A percentile compares a stretch with the other conserved stretches of the same genome.
Evolutionary conservation across 2,888 invertebrate genomes (phyloP).

Genomic region (Baccha elongata): DNA sequence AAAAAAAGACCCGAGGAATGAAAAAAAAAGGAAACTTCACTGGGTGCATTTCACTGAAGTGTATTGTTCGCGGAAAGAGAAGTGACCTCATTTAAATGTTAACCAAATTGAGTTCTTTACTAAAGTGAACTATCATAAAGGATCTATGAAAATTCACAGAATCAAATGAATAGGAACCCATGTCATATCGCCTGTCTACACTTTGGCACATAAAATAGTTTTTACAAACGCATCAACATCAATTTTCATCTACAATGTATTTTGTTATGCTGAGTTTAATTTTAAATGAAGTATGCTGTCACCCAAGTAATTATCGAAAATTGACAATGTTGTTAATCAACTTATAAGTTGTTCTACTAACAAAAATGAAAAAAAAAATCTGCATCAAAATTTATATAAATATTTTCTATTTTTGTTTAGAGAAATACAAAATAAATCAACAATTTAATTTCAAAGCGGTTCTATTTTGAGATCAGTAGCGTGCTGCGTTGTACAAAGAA

Average conservation of each 20-base stretch:
- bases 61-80: too few species aligned
- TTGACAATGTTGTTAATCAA: constrained; percentile 21
- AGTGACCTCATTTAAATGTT: too few species aligned
- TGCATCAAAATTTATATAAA: not conserved
- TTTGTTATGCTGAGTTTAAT: constrained; percentile 13
- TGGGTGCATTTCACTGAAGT: too few species aligned
- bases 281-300: constrained; percentile 14
- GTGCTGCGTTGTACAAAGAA: not conserved
- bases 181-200: too few species aligned
- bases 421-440: constrained; percentile 21
- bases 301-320: not conserved
- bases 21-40: too few species aligned
- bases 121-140: too few species aligned
- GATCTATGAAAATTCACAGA: too few species aligned
- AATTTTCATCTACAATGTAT: not conserved
- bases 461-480: constrained; percentile 24
- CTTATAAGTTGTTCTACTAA: not conserved
- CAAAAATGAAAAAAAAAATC: not conserved
- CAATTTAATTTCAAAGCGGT: constrained; percentile 13
- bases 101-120: too few species aligned
- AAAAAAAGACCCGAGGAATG: too few species aligned
- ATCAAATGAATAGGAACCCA: too few species aligned
- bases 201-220: too few species aligned
- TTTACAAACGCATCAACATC: too few species aligned
- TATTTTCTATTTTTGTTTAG: constrained; percentile 13